Conservation (phyloP, 2,797 vertebrate genomes). For the Sebastes alutus region DNA sequence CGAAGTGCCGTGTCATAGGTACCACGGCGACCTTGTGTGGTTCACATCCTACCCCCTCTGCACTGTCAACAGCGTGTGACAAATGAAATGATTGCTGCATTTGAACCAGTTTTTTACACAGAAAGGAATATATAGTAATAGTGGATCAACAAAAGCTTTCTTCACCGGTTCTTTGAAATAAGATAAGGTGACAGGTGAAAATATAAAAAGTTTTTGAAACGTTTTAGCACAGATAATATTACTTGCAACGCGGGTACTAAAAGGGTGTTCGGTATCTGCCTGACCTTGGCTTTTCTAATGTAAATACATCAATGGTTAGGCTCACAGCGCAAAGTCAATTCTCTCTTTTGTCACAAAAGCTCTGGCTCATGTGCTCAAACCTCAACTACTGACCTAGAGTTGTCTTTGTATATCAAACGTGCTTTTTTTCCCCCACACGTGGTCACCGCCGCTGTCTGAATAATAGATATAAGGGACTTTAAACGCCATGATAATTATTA, state of each 20-base stretch:
- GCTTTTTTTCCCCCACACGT: slow-evolving; percentile 1
- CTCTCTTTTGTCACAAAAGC: slow-evolving; percentile 26
- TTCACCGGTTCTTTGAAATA: neutral
- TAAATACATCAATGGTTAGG: slow-evolving; percentile 36
- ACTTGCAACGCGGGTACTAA: neutral
- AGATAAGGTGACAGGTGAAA: neutral
- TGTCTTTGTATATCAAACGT: slow-evolving; percentile 21
- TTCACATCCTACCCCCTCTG: slow-evolving; percentile 6
- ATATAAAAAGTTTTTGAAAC: slow-evolving; percentile 5
- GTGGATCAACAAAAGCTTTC: neutral
- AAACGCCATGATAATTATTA: slow-evolving; percentile 56
- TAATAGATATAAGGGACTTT: slow-evolving; percentile 36
- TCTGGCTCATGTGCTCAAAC: slow-evolving; percentile 6
- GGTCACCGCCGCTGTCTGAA: slow-evolving; percentile 32
- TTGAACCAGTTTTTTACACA: slow-evolving; percentile 12
- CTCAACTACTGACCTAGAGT: slow-evolving; percentile 26
- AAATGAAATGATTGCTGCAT: slow-evolving; percentile 24
- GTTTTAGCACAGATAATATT: slow-evolving; percentile 13
- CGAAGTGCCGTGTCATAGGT: slow-evolving; percentile 49
- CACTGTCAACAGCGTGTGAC: slow-evolving; percentile 33
- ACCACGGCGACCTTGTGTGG: slow-evolving; percentile 33
- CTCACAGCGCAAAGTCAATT: slow-evolving; percentile 40
- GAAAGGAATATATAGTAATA: neutral
- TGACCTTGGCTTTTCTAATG: slow-evolving; percentile 53
- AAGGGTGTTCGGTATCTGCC: slow-evolving; percentile 26